Percentiles rank a stretch among this genome's conserved stretches.
These are phyloP conservation scores for Agapornis roseicollis DNA, from an alignment of 2,113 vertebrate genomes.

Conservation along the genomic window DNA sequence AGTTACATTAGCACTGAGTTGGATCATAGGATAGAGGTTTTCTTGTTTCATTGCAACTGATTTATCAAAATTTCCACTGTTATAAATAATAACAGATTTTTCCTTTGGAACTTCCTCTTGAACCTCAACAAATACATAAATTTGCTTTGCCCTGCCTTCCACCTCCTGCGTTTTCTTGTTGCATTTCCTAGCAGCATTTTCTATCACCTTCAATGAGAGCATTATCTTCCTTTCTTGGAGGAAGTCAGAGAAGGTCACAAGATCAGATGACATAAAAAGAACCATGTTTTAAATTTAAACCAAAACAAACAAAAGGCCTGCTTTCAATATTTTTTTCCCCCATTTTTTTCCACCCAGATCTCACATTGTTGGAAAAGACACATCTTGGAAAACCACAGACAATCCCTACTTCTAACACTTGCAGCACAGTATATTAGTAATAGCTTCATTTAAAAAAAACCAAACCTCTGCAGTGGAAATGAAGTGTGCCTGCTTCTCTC, in stretches of 20 bases:
- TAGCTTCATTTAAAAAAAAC: not conserved
- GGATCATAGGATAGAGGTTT: not conserved
- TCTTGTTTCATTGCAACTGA: not conserved
- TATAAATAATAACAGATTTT: not conserved
- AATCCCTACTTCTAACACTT: not conserved
- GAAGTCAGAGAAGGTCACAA: not conserved
- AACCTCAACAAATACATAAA: not conserved
- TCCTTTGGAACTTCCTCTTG: not conserved
- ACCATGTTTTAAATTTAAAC: not conserved
- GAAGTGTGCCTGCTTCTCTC: not conserved
- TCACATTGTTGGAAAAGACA: not conserved
- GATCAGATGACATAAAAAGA: not conserved
- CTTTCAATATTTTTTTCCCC: not conserved
- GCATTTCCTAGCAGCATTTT: not conserved
- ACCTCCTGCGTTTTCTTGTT: not conserved
- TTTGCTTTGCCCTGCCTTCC: not conserved
- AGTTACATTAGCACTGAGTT: not conserved
- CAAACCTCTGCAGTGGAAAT: not conserved
- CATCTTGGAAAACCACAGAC: not conserved
- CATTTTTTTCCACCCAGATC: not conserved
- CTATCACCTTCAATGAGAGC: not conserved
- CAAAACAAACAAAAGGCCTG: not conserved
- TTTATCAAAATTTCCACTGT: not conserved
- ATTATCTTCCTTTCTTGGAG: not conserved
- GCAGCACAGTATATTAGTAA: not conserved